Evolutionary conservation across 2,113 vertebrate genomes (phyloP).

Genomic region (Penelope pileata): DNA sequence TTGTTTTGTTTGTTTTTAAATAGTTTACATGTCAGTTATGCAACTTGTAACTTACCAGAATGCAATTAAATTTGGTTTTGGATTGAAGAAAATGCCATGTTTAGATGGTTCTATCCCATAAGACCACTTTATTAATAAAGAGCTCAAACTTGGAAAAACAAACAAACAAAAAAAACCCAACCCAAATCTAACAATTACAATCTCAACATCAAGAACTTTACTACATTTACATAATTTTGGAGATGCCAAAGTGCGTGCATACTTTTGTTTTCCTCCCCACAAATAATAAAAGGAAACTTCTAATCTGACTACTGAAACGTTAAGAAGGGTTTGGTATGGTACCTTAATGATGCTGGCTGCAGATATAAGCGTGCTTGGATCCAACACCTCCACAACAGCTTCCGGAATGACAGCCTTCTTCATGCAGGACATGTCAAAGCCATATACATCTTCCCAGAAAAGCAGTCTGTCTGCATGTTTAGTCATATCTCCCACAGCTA

Average conservation of each 20-base stretch:
- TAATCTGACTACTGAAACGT: not conserved
- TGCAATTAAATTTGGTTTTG: not conserved
- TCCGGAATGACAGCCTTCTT: constrained; percentile 91
- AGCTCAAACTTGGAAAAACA: not conserved
- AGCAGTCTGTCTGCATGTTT: constrained; percentile 83
- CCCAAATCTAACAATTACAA: not conserved
- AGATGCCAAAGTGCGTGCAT: not conserved
- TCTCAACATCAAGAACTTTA: not conserved
- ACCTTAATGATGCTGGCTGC: constrained; percentile 88
- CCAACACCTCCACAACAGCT: constrained; percentile 86
- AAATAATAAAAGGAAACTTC: not conserved
- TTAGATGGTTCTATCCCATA: not conserved
- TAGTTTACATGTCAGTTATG: not conserved
- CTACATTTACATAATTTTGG: not conserved
- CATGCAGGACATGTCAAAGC: constrained; percentile 96
- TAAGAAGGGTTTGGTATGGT: not conserved
- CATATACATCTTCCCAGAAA: constrained; percentile 96
- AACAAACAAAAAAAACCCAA: not conserved
- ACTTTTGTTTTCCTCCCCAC: not conserved
- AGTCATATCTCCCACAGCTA: constrained; percentile 84
- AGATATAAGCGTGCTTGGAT: constrained; percentile 85
- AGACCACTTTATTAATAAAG: not conserved
- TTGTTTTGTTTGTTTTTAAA: not conserved
- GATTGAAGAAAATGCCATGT: not conserved
- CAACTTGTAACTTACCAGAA: not conserved